phyloP scores from a whole-genome alignment of 2,113 vertebrate genomes.

The Scophthalmus maximus region DNA sequence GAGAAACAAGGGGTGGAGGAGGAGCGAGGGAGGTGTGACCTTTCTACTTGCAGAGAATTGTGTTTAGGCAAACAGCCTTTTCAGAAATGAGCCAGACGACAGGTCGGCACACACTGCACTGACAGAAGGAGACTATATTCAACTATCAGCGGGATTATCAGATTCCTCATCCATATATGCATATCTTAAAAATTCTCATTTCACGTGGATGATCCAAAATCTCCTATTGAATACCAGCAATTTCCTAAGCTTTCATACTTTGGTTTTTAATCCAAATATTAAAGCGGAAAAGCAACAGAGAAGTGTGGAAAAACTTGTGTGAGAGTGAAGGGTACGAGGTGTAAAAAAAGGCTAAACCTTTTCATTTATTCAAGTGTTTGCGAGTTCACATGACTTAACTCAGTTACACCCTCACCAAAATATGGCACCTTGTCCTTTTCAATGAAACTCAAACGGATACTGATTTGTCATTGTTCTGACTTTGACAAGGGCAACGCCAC shows the following conservation, averaged over 20 bases:
- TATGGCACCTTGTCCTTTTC: conserved; percentile 51
- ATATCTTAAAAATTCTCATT: neutral
- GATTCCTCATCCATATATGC: neutral
- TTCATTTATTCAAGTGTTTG: conserved; percentile 37
- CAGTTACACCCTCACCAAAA: conserved; percentile 34
- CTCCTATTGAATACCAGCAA: neutral
- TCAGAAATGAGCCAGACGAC: conserved; percentile 85
- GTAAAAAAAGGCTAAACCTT: conserved; percentile 1
- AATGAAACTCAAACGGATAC: conserved; percentile 63
- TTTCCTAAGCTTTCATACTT: conserved; percentile 9
- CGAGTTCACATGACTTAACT: conserved; percentile 26
- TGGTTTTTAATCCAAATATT: conserved; percentile 1
- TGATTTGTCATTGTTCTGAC: conserved; percentile 58
- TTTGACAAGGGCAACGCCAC: conserved; percentile 52
- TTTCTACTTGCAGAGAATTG: conserved; percentile 85
- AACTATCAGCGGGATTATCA: neutral
- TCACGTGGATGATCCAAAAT: neutral
- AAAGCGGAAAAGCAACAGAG: neutral
- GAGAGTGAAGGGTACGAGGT: neutral
- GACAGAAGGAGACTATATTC: neutral
- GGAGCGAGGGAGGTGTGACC: conserved; percentile 82
- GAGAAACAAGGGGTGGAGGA: conserved; percentile 53
- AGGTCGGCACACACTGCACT: conserved; percentile 78
- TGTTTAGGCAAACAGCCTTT: conserved; percentile 91
- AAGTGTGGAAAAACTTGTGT: conserved; percentile 3